A percentile compares a stretch with the other conserved stretches of the same genome.
Evolutionary conservation across 2,113 vertebrate genomes (phyloP).

Genomic region (Oceanodroma tethys): DNA sequence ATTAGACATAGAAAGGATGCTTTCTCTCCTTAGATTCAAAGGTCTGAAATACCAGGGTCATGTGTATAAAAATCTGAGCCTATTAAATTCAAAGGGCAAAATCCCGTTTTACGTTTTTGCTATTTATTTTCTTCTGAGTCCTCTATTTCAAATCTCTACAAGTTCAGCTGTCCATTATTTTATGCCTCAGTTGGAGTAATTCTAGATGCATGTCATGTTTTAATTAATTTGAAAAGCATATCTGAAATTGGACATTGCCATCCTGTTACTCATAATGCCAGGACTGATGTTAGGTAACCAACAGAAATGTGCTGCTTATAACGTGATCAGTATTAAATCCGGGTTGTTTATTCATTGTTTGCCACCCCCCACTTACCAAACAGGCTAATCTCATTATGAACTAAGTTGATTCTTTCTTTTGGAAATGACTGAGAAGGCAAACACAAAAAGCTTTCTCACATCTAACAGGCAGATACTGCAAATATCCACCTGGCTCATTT

Average conservation of each 20-base stretch:
- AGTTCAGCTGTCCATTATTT: slow-evolving; percentile 4
- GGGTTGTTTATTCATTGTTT: not conserved
- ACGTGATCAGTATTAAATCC: not conserved
- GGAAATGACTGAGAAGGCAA: not conserved
- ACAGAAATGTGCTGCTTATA: slow-evolving; percentile 8
- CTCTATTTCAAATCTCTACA: not conserved
- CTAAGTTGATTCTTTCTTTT: not conserved
- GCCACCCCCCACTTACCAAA: not conserved
- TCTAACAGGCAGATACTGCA: not conserved
- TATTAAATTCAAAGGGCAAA: not conserved
- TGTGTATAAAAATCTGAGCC: not conserved
- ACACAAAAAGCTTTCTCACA: not conserved
- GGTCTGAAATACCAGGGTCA: not conserved
- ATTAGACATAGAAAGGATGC: not conserved
- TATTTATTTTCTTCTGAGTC: not conserved
- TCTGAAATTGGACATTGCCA: not conserved
- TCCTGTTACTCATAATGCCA: not conserved
- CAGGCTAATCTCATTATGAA: slow-evolving; percentile 39
- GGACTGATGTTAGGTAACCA: not conserved
- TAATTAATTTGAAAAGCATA: not conserved
- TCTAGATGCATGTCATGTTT: not conserved
- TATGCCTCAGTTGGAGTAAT: not conserved
- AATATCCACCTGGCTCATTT: not conserved
- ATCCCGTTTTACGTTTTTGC: not conserved
- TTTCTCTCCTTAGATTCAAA: not conserved